phyloP scores from a whole-genome alignment of 2,888 invertebrate genomes.

The Agonopterix heracliana region DNA sequence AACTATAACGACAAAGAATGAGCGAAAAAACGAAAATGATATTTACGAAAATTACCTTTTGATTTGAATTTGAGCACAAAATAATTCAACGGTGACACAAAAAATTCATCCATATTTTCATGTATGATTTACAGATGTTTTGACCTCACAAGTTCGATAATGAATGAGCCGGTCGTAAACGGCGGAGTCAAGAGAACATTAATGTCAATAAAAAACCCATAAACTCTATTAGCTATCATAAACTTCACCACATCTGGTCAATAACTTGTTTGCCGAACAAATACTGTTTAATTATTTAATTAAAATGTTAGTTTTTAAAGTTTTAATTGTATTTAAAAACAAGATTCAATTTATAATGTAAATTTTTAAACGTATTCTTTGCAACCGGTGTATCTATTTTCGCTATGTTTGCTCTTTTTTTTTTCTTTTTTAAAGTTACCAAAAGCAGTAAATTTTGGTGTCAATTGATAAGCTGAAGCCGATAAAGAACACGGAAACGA shows the following conservation, averaged over 20 bases:
- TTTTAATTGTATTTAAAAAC: constrained; percentile 3
- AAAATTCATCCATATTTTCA: constrained; percentile 37
- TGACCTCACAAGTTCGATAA: constrained; percentile 70
- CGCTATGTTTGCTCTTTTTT: constrained; percentile 7
- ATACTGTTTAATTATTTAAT: constrained; percentile 59
- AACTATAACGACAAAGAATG: no score
- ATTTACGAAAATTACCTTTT: no score
- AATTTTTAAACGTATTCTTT: neutral
- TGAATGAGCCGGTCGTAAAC: constrained; percentile 72
- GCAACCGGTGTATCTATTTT: constrained; percentile 1
- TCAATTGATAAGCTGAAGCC: constrained; percentile 57
- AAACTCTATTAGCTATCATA: constrained; percentile 73
- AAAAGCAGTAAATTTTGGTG: constrained; percentile 52
- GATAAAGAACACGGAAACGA: constrained; percentile 72
- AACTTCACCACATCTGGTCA: constrained; percentile 70
- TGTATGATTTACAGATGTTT: constrained; percentile 68
- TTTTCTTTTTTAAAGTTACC: constrained; percentile 16
- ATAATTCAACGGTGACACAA: neutral
- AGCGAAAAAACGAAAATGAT: no score
- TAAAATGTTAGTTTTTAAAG: constrained; percentile 28
- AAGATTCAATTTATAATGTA: neutral
- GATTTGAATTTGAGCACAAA: neutral
- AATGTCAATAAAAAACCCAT: constrained; percentile 75
- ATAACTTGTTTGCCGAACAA: constrained; percentile 65
- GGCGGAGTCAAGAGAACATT: constrained; percentile 69